phyloP scores from a whole-genome alignment of 1,140 invertebrate genomes.

The Drosophila hydei region DNA sequence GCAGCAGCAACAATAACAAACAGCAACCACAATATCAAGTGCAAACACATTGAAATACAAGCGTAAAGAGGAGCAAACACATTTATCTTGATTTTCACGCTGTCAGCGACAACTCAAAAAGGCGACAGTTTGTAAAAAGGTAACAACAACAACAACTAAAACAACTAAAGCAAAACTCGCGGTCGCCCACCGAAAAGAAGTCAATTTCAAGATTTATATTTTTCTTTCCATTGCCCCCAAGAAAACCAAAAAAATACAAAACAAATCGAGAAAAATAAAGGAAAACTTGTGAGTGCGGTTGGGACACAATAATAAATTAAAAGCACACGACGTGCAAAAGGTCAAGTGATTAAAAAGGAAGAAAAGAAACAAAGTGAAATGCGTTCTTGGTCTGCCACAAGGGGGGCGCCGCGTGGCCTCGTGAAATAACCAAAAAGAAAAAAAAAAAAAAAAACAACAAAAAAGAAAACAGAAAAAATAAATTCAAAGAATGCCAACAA shows the following conservation, averaged over 20 bases:
- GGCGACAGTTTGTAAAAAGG: slow-evolving; percentile 78
- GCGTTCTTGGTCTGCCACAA: neutral
- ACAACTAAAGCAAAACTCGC: slow-evolving; percentile 41
- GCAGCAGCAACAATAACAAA: neutral
- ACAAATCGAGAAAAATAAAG: slow-evolving; percentile 28
- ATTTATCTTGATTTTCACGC: slow-evolving; percentile 82
- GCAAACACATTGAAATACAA: slow-evolving; percentile 7
- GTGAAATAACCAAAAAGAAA: neutral
- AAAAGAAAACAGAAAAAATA: slow-evolving; percentile 11
- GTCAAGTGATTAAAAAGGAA: slow-evolving; percentile 47
- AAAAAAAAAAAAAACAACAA: neutral
- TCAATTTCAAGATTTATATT: slow-evolving; percentile 78
- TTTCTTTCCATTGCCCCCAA: slow-evolving; percentile 55
- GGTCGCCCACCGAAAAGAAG: slow-evolving; percentile 53
- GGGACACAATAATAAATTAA: slow-evolving; percentile 45
- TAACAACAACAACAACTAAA: slow-evolving; percentile 16
- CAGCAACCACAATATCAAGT: slow-evolving; percentile 24
- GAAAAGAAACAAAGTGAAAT: neutral
- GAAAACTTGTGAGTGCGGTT: slow-evolving; percentile 43
- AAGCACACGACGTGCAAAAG: slow-evolving; percentile 38
- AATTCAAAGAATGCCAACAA: slow-evolving; percentile 32
- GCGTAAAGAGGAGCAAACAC: slow-evolving; percentile 57
- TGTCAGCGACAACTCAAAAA: slow-evolving; percentile 79
- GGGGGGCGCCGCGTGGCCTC: neutral
- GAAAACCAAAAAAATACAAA: slow-evolving; percentile 1